Conservation (phyloP, 2,888 invertebrate species). For the Nomada flava region DNA sequence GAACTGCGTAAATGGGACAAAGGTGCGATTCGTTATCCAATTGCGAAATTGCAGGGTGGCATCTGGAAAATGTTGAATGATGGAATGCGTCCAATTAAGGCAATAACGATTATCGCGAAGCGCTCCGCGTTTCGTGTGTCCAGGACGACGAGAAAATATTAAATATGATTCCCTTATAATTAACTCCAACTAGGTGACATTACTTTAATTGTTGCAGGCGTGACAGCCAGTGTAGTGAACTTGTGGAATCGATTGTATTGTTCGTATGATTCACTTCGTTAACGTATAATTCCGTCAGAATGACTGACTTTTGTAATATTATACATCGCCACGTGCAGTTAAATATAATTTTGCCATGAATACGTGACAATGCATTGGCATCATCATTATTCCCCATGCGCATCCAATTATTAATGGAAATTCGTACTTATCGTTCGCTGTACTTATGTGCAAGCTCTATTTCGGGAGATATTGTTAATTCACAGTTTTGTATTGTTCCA, state of each 20-base stretch:
- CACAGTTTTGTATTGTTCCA: neutral
- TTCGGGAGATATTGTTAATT: neutral
- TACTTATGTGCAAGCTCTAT: neutral
- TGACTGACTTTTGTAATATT: conserved; percentile 13
- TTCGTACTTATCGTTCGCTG: neutral
- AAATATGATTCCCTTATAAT: conserved; percentile 55
- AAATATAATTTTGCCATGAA: conserved; percentile 15
- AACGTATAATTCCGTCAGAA: conserved; percentile 24
- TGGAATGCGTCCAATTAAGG: conserved; percentile 50
- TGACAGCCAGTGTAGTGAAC: conserved; percentile 39
- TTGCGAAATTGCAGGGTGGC: conserved; percentile 21
- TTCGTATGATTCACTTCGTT: conserved; percentile 38
- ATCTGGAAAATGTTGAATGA: conserved; percentile 40
- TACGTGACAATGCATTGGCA: neutral
- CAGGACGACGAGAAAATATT: conserved; percentile 42
- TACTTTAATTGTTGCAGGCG: conserved; percentile 36
- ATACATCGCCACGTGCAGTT: conserved; percentile 1
- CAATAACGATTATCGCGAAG: conserved; percentile 44
- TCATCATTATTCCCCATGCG: neutral
- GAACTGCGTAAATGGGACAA: neutral
- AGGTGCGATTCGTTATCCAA: conserved; percentile 28
- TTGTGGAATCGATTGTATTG: conserved; percentile 36
- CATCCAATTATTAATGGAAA: neutral
- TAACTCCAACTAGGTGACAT: conserved; percentile 39
- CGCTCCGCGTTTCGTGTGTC: conserved; percentile 28